A percentile compares a stretch with the other conserved stretches of the same genome.
Evolutionary conservation across 2,797 vertebrate species (phyloP).

Genomic region (Iguana delicatissima): DNA sequence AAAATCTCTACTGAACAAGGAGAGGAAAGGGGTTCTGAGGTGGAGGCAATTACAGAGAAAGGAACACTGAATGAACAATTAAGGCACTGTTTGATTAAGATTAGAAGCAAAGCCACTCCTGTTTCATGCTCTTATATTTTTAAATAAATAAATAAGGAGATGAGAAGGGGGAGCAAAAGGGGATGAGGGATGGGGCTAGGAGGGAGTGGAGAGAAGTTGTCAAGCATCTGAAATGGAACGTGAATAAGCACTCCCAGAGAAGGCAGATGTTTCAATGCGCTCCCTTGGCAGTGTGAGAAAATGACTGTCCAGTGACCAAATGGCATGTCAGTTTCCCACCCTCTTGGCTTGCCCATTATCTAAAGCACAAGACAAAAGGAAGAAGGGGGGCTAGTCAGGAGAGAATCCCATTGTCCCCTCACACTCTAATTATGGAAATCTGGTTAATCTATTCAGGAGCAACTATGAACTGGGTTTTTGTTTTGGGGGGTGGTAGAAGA

Average conservation of each 20-base stretch:
- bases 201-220: constrained; percentile 51
- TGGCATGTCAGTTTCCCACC: constrained; percentile 81
- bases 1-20: not conserved
- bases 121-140: not conserved
- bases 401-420: constrained; percentile 93
- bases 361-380: constrained; percentile 91
- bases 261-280: constrained; percentile 79
- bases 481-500: constrained; percentile 47
- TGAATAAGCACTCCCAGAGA: constrained; percentile 65
- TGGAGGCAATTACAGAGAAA: not conserved
- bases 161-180: not conserved
- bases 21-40: not conserved
- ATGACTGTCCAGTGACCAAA: constrained; percentile 79
- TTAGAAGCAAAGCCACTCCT: not conserved
- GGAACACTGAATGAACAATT: not conserved
- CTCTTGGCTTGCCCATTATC: constrained; percentile 87
- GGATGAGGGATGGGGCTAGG: not conserved
- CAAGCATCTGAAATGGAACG: constrained; percentile 57
- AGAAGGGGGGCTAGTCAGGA: constrained; percentile 74
- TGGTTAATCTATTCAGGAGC: constrained; percentile 98
- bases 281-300: constrained; percentile 80
- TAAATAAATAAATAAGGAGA: not conserved
- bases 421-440: constrained; percentile 97
- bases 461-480: constrained; percentile 81
- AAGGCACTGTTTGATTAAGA: fast-evolving